Evolutionary conservation across 1,140 invertebrate genomes (phyloP).

Genomic region (Asbolus verrucosus): DNA sequence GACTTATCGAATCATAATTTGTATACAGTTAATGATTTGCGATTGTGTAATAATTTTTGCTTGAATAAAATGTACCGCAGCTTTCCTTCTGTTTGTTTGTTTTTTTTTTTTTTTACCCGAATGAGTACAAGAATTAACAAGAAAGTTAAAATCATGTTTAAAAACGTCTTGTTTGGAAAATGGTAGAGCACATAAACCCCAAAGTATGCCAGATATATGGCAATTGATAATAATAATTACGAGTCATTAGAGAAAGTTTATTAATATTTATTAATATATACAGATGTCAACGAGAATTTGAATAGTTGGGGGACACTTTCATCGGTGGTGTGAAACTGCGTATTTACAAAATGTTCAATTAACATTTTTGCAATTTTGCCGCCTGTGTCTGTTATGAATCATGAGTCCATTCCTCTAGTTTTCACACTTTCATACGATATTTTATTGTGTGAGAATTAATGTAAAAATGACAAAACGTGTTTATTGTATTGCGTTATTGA

Average conservation of each 20-base stretch:
- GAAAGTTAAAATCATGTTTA: constrained; percentile 12
- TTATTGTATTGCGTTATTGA: constrained; percentile 11
- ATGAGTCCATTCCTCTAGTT: neutral
- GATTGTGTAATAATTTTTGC: no score
- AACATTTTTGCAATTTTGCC: constrained; percentile 6
- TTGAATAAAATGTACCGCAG: no score
- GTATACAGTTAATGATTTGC: no score
- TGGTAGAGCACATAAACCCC: constrained; percentile 26
- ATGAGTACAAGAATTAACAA: constrained; percentile 14
- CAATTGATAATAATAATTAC: constrained; percentile 9
- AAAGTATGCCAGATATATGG: constrained; percentile 24
- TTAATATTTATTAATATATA: constrained; percentile 33
- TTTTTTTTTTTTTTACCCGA: neutral
- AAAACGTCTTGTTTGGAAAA: constrained; percentile 4
- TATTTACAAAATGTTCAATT: neutral
- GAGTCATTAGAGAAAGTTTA: constrained; percentile 26
- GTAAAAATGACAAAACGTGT: constrained; percentile 23
- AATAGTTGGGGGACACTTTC: constrained; percentile 36
- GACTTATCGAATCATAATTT: no score
- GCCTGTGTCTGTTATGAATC: constrained; percentile 7
- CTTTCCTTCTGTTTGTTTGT: no score
- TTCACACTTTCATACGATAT: constrained; percentile 7
- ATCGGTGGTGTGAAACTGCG: constrained; percentile 4
- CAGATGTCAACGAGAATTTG: constrained; percentile 23
- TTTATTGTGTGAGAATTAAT: neutral